A percentile compares a stretch with the other conserved stretches of the same genome.
Evolutionary conservation across 2,797 vertebrate genomes (phyloP).

Genomic region (Enteromius trimaculatus): DNA sequence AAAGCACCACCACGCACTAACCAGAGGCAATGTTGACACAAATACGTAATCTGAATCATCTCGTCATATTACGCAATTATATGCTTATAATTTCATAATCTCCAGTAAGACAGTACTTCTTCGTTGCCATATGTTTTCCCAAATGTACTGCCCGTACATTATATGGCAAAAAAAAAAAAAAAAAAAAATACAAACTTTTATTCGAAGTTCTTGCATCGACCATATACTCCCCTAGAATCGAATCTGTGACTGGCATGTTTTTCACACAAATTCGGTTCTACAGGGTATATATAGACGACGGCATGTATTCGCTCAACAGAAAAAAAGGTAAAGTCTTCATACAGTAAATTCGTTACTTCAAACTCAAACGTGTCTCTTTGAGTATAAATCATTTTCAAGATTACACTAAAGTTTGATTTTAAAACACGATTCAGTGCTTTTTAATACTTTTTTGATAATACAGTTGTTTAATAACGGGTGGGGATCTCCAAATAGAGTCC

Average conservation of each 20-base stretch:
- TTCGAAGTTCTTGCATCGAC: constrained; percentile 99
- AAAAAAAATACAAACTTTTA: constrained; percentile 46
- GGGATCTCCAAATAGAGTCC: background rate
- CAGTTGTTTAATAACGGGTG: background rate
- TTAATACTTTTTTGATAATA: background rate
- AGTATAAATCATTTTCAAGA: too few species aligned
- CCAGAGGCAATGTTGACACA: background rate
- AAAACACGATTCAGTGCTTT: background rate
- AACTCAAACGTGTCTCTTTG: background rate
- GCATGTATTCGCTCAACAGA: constrained; percentile 71
- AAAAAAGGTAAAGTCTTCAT: background rate
- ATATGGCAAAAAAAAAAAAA: background rate
- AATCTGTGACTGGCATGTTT: constrained; percentile 96
- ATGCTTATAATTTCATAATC: background rate
- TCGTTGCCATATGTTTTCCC: background rate
- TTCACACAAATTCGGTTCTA: constrained; percentile 99
- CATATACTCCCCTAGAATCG: constrained; percentile 99
- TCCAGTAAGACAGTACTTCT: background rate
- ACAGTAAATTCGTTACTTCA: background rate
- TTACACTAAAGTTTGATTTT: background rate
- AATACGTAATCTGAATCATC: background rate
- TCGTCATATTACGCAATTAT: background rate
- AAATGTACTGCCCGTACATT: background rate
- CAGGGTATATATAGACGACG: constrained; percentile 99
- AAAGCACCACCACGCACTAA: background rate